Evolutionary conservation across 2,888 invertebrate genomes (phyloP), one percentile per base, ranked within the genome.

Genomic region (Cetonia aurata): DNA sequence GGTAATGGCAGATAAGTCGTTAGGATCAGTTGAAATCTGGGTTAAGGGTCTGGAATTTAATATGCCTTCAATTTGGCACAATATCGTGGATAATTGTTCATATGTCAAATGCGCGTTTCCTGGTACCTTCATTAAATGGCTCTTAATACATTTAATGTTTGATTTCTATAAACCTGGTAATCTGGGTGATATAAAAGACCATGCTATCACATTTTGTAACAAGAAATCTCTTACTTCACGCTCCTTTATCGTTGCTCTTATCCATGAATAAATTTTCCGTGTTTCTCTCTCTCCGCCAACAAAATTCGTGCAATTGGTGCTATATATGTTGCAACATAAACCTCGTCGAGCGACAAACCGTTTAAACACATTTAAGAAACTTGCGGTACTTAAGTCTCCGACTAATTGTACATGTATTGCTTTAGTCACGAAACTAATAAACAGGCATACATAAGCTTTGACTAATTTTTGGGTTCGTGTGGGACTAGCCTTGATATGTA

Each of bases 371-470:
- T 56, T 46, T 37, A 71, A 42, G 50, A 71, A 71, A 6, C 52
- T 33, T 10, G 69, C 60, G 3, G 69, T 53, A 12, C 57, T 69
- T 31, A 71, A 46, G 10, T 71, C 41, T 13, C 6, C 19, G 10
- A 72, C 72, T 12, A 71, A 13, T n/a, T 72, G 72, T 1, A 71
- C 10, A 55, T 78, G 77, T 2, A 77, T 74, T 13, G 75, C 76
- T 52, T 72, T 73, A 4, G 77, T 77, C 0, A 74, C 56, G 55
- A 75, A 75, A 68, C 79, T 80, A 1, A 80, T 73, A 68, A 77
- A 79, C 6, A 77, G 6, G 19, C 72, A 72, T 9, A 80, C 69
- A 67, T 78, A 79, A 8, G 71, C 72, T 62, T 80, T 79, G 0
- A 52, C 67, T 0, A 72, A 70, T 46, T 72, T 70, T 0, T 72